These are phyloP conservation scores for Neoscelio sp. DNA, from an alignment of 2,888 invertebrate genomes.

Conservation along the genomic window DNA sequence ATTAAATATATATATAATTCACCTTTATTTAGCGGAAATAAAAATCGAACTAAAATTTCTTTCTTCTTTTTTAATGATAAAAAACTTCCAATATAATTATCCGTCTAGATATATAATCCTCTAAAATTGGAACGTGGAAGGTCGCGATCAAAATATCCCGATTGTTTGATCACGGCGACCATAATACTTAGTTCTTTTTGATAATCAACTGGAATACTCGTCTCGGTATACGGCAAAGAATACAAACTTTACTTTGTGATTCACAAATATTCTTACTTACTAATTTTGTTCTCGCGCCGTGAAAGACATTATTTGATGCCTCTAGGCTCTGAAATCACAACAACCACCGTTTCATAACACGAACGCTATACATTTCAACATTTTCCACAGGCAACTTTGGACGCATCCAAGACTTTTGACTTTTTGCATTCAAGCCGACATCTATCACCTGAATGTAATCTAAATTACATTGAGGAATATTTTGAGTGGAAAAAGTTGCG, in stretches of 20 bases:
- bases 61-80: too few species aligned
- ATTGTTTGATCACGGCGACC: background rate
- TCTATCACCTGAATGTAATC: too few species aligned
- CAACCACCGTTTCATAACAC: constrained; percentile 81
- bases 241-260: constrained; percentile 78
- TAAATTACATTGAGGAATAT: too few species aligned
- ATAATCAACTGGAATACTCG: constrained; percentile 60
- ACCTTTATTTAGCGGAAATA: too few species aligned
- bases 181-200: constrained; percentile 8
- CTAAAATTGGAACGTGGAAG: background rate
- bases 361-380: constrained; percentile 60
- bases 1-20: too few species aligned
- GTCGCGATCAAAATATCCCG: too few species aligned
- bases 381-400: constrained; percentile 51
- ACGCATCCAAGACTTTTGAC: constrained; percentile 11
- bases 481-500: too few species aligned
- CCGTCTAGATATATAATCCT: too few species aligned
- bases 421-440: too few species aligned
- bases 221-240: constrained; percentile 70
- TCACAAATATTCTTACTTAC: constrained; percentile 83
- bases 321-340: constrained; percentile 84
- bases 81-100: too few species aligned
- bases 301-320: constrained; percentile 84
- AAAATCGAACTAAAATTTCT: too few species aligned
- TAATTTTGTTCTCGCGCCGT: constrained; percentile 83